A percentile compares a stretch with the other conserved stretches of the same genome.
Evolutionary conservation across 2,888 invertebrate species (phyloP).

Genomic region (Mechanitis messenoides): DNA sequence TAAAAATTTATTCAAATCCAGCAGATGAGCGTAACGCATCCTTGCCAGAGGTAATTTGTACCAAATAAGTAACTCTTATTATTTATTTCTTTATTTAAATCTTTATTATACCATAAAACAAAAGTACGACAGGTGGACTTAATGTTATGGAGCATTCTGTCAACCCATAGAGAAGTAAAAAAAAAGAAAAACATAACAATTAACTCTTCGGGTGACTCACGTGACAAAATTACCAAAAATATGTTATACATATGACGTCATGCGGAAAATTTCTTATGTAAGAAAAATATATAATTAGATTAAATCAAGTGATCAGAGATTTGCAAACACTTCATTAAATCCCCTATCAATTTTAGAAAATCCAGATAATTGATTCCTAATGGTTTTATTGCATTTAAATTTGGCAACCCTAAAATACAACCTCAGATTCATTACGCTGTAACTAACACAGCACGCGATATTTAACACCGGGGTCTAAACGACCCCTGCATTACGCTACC

Average conservation of each 20-base stretch:
- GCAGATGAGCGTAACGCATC: too few relatives aligned
- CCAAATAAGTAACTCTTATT: too few relatives aligned
- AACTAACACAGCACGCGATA: constrained; percentile 56
- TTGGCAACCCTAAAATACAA: constrained; percentile 60
- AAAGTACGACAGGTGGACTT: too few relatives aligned
- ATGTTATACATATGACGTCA: neutral
- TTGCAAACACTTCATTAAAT: constrained; percentile 20
- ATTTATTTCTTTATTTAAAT: too few relatives aligned
- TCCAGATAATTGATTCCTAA: constrained; percentile 35
- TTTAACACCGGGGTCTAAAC: constrained; percentile 56
- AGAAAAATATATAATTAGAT: neutral
- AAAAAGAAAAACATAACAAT: too few relatives aligned
- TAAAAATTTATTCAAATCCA: too few relatives aligned
- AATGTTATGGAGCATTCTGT: too few relatives aligned
- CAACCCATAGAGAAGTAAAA: too few relatives aligned
- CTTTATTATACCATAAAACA: too few relatives aligned
- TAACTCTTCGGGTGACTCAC: too few relatives aligned
- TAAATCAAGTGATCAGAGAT: constrained; percentile 8
- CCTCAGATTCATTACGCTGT: constrained; percentile 63
- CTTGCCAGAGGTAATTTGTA: too few relatives aligned
- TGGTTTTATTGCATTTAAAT: constrained; percentile 37
- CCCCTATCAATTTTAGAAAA: constrained; percentile 23
- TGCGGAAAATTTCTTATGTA: neutral
- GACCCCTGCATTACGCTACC: constrained; percentile 40
- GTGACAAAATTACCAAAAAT: too few relatives aligned